Conservation (phyloP, 2,113 vertebrate genomes). For the Cyprinus carpio region DNA sequence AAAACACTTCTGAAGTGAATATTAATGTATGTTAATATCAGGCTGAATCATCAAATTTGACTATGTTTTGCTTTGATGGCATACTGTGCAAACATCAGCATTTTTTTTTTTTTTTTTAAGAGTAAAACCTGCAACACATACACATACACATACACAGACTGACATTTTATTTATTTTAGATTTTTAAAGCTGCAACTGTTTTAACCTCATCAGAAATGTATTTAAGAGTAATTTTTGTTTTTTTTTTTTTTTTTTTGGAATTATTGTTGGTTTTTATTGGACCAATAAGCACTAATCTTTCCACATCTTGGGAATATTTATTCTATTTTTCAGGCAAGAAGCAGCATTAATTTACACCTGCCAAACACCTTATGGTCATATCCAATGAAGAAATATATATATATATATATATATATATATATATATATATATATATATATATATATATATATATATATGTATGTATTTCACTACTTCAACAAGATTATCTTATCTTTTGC, state of each 20-base stretch:
- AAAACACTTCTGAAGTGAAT: conserved; percentile 66
- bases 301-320: not conserved
- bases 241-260: not conserved
- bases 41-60: conserved; percentile 66
- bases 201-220: not conserved
- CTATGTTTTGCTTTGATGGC: conserved; percentile 57
- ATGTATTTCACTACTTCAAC: not conserved
- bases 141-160: conserved; percentile 16
- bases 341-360: conserved; percentile 31
- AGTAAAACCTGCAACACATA: not conserved
- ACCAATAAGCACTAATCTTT: not conserved
- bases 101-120: conserved; percentile 52
- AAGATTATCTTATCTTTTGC: conserved; percentile 29
- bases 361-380: conserved; percentile 20
- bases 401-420: not conserved
- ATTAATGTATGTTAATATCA: conserved; percentile 64
- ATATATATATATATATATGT: not conserved
- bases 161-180: not conserved
- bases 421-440: not conserved
- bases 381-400: not conserved
- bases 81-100: conserved; percentile 61
- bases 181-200: not conserved
- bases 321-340: not conserved
- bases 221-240: not conserved
- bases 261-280: not conserved